A percentile compares a stretch with the other conserved stretches of the same genome.
These are phyloP conservation scores for Mesorhabditis belari DNA, from an alignment of 2,888 invertebrate genomes.

Conservation along the genomic window DNA sequence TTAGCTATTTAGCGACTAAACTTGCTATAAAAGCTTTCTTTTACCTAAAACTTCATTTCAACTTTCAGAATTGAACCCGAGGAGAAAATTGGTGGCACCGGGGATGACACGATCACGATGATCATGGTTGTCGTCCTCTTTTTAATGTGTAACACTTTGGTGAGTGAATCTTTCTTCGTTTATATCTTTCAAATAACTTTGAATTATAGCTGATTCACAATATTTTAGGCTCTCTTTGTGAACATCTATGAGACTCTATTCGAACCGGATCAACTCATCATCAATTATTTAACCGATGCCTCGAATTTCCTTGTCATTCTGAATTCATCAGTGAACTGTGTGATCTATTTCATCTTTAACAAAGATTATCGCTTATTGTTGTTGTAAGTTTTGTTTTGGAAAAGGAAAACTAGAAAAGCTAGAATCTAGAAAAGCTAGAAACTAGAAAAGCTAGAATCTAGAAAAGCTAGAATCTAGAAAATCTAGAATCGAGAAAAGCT, in stretches of 20 bases:
- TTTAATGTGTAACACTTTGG: constrained; percentile 50
- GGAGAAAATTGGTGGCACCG: constrained; percentile 9
- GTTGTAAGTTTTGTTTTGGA: constrained; percentile 8
- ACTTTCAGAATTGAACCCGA: background rate
- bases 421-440: too few species aligned
- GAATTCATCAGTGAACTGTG: constrained; percentile 51
- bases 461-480: too few species aligned
- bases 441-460: too few species aligned
- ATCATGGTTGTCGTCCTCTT: constrained; percentile 53
- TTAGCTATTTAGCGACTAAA: too few species aligned
- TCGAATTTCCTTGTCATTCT: constrained; percentile 52
- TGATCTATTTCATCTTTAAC: constrained; percentile 51
- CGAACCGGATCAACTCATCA: constrained; percentile 45
- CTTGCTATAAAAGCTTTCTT: background rate
- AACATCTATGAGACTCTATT: constrained; percentile 52
- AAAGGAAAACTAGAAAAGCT: too few species aligned
- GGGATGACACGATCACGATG: constrained; percentile 53
- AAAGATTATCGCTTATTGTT: constrained; percentile 47
- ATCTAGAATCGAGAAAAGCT: too few species aligned
- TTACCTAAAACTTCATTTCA: background rate
- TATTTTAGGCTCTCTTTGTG: constrained; percentile 43
- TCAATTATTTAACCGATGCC: constrained; percentile 50
- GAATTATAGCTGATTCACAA: background rate
- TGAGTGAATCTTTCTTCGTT: too few species aligned
- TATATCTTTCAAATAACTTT: too few species aligned